Conservation (phyloP, 2,888 invertebrate genomes). For the Cephus sareptanus region DNA sequence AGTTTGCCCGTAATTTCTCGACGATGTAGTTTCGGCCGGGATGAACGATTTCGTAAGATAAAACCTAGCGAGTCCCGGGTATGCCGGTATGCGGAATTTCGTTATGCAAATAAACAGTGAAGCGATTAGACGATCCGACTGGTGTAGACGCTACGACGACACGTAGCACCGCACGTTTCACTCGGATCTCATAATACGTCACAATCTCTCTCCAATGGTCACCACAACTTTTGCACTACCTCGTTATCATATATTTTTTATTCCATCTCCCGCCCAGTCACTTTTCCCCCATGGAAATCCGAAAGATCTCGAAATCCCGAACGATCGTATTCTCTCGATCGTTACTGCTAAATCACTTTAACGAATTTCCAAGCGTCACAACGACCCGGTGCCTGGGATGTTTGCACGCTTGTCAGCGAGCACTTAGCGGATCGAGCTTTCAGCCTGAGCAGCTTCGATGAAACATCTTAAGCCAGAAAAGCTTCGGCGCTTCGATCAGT, state of each 20-base stretch:
- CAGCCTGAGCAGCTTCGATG: slow-evolving; percentile 13
- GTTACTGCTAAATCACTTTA: neutral
- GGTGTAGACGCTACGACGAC: neutral
- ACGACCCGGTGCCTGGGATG: neutral
- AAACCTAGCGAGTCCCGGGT: neutral
- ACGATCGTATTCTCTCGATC: neutral
- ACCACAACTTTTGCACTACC: neutral
- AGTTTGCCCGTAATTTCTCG: neutral
- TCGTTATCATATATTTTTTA: neutral
- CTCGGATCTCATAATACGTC: neutral
- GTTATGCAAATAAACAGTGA: slow-evolving; percentile 20
- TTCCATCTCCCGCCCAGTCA: neutral
- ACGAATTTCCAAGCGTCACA: neutral
- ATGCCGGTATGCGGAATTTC: slow-evolving; percentile 17
- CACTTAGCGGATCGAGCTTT: slow-evolving; percentile 10
- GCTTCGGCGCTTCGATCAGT: neutral
- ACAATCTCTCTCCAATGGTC: neutral
- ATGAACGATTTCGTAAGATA: neutral
- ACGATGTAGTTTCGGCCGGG: neutral
- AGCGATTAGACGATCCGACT: neutral
- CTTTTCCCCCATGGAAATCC: neutral
- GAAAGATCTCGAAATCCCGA: neutral
- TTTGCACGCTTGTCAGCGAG: neutral
- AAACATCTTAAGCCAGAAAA: slow-evolving; percentile 9
- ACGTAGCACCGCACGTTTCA: neutral